Percentiles rank a stretch among this genome's conserved stretches.
Evolutionary conservation across 1,140 invertebrate genomes (phyloP).

Genomic region (Hermetia illucens): DNA sequence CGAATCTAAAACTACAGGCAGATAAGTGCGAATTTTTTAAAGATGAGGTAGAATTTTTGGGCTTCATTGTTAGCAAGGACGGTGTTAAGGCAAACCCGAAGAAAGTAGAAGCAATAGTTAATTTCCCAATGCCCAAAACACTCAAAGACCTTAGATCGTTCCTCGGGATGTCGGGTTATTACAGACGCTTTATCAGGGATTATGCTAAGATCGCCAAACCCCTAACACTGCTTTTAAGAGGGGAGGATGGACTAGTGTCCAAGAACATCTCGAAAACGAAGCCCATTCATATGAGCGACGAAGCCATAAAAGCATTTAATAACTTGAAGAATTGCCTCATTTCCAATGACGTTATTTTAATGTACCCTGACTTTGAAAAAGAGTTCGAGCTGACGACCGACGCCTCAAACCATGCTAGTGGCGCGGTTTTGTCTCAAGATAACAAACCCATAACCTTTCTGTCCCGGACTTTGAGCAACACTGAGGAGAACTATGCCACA

Average conservation of each 20-base stretch:
- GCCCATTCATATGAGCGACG: constrained; percentile 3
- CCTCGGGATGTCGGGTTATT: background rate
- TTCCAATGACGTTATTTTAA: constrained; percentile 25
- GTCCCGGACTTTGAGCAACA: too few relatives aligned
- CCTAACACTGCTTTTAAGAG: constrained; percentile 9
- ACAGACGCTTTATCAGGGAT: constrained; percentile 1
- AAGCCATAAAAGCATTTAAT: constrained; percentile 22
- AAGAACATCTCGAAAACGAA: constrained; percentile 6
- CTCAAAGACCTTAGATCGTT: background rate
- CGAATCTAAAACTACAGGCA: constrained; percentile 29
- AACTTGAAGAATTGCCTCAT: constrained; percentile 25
- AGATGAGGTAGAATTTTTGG: constrained; percentile 6
- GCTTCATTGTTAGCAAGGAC: constrained; percentile 1
- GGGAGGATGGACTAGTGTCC: constrained; percentile 8
- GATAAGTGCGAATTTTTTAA: constrained; percentile 27
- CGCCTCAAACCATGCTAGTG: constrained; percentile 14
- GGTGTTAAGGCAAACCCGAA: constrained; percentile 6
- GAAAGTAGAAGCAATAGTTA: constrained; percentile 9
- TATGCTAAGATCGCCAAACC: constrained; percentile 15
- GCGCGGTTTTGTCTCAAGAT: constrained; percentile 23
- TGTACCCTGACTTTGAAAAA: constrained; percentile 18
- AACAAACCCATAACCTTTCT: too few relatives aligned
- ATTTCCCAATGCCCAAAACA: constrained; percentile 4
- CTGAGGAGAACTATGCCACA: too few relatives aligned
- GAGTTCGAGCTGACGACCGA: constrained; percentile 23